Evolutionary conservation across 2,888 invertebrate species (phyloP).

Genomic region (Caenorhabditis wallacei): DNA sequence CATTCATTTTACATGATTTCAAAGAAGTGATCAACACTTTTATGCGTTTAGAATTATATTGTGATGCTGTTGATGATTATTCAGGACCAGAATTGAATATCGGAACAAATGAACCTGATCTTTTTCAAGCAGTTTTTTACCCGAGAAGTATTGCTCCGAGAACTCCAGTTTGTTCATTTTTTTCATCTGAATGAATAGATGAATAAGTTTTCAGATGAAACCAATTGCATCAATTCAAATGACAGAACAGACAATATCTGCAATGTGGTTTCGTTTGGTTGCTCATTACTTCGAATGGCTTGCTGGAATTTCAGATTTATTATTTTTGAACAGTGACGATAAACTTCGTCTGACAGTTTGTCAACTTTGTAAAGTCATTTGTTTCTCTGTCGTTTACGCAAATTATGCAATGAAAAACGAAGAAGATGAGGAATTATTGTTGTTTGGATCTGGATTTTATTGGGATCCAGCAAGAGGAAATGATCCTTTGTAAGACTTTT

Average conservation of each 20-base stretch:
- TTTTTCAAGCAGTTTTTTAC: constrained; percentile 53
- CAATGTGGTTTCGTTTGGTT: constrained; percentile 69
- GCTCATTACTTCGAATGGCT: constrained; percentile 69
- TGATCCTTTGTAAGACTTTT: constrained; percentile 64
- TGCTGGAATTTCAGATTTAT: constrained; percentile 62
- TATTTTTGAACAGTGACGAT: constrained; percentile 47
- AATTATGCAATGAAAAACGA: constrained; percentile 40
- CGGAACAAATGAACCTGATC: constrained; percentile 18
- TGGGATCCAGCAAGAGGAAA: constrained; percentile 58
- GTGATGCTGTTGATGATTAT: constrained; percentile 43
- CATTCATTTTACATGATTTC: constrained; percentile 42
- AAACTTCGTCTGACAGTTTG: constrained; percentile 59
- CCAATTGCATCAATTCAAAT: constrained; percentile 32
- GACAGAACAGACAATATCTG: constrained; percentile 46
- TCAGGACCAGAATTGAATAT: not conserved
- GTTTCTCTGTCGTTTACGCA: constrained; percentile 56
- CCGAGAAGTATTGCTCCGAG: constrained; percentile 56
- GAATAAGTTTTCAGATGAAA: constrained; percentile 46
- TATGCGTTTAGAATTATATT: constrained; percentile 43
- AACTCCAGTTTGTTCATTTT: constrained; percentile 35
- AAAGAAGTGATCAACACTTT: constrained; percentile 10
- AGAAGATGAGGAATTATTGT: constrained; percentile 29
- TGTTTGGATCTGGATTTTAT: constrained; percentile 59
- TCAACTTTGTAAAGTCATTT: constrained; percentile 65
- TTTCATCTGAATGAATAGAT: not conserved